Evolutionary conservation across 2,888 invertebrate genomes (phyloP).

Genomic region (Cistogaster globosa): DNA sequence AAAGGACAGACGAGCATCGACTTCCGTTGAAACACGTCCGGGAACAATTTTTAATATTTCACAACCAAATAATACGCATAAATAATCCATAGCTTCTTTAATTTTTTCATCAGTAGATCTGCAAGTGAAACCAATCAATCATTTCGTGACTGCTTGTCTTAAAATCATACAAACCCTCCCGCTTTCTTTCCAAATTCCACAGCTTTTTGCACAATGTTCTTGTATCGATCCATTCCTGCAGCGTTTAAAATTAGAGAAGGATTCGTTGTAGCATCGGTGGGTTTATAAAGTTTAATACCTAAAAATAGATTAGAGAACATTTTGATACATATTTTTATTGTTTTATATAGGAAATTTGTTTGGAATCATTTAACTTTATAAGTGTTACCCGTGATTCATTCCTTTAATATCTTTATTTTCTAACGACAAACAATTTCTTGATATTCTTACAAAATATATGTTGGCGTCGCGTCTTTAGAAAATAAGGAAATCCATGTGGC

Average conservation of each 20-base stretch:
- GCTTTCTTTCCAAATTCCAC: constrained; percentile 91
- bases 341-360: too few species aligned
- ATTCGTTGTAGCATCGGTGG: constrained; percentile 99
- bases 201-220: constrained; percentile 94
- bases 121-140: not conserved
- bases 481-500: too few species aligned
- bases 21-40: constrained; percentile 87
- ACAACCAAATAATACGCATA: constrained; percentile 97
- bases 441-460: too few species aligned
- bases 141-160: not conserved
- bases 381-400: too few species aligned
- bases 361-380: too few species aligned
- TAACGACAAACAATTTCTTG: too few species aligned
- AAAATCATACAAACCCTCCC: constrained; percentile 84
- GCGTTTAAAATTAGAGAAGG: constrained; percentile 98
- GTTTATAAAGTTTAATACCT: constrained; percentile 98
- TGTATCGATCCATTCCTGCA: constrained; percentile 96
- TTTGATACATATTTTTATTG: too few species aligned
- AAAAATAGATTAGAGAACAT: constrained; percentile 62
- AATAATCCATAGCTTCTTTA: constrained; percentile 93
- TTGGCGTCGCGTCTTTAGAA: too few species aligned
- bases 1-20: constrained; percentile 89
- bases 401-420: too few species aligned
- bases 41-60: constrained; percentile 99
- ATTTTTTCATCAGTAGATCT: constrained; percentile 63